These are phyloP conservation scores for Eclectus roratus DNA, from an alignment of 2,113 vertebrate genomes.

Conservation along the genomic window DNA sequence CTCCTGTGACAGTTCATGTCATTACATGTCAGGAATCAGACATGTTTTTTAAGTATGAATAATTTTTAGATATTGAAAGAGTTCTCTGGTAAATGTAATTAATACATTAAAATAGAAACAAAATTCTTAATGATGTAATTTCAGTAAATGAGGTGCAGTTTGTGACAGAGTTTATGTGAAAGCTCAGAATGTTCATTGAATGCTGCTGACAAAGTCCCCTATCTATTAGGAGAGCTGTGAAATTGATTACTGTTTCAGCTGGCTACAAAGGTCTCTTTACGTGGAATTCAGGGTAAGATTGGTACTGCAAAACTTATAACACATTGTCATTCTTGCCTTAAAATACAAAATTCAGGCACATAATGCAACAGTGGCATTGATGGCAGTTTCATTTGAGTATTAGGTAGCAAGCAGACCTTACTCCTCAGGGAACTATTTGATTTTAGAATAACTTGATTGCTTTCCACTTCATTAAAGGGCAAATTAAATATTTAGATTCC, in stretches of 20 bases:
- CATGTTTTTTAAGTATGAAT: neutral
- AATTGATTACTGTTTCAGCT: neutral
- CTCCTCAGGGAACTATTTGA: neutral
- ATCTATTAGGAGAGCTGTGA: neutral
- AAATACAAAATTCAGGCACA: neutral
- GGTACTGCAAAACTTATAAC: neutral
- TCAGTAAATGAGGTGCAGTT: neutral
- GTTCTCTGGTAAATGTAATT: neutral
- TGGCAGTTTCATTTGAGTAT: neutral
- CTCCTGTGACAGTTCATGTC: neutral
- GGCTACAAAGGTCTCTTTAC: neutral
- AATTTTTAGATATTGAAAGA: neutral
- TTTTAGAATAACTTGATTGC: neutral
- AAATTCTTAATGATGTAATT: neutral
- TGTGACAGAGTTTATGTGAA: neutral
- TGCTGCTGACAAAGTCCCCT: neutral
- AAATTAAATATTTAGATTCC: neutral
- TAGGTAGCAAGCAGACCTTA: neutral
- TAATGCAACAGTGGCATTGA: neutral
- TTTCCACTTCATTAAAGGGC: neutral
- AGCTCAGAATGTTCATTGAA: neutral
- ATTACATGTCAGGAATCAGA: neutral
- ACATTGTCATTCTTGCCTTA: neutral
- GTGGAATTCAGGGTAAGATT: neutral
- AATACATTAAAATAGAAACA: neutral